Conservation (phyloP, 2,113 vertebrate genomes). For the Polypterus senegalus region DNA sequence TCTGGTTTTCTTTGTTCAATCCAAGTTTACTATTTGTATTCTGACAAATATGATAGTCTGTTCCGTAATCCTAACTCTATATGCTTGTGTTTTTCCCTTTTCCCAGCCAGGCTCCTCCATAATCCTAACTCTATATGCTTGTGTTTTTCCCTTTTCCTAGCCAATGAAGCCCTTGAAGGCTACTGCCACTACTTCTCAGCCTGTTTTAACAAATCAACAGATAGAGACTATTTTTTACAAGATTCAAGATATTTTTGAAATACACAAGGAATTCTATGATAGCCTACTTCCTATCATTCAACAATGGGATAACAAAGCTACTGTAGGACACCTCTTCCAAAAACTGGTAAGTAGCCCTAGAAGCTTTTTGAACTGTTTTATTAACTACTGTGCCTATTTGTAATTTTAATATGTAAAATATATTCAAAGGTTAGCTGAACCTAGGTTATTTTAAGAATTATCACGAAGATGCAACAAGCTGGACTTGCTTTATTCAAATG, state of each 20-base stretch:
- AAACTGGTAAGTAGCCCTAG: constrained; percentile 69
- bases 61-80: not conserved
- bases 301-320: constrained; percentile 87
- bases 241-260: constrained; percentile 90
- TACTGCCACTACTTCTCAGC: constrained; percentile 87
- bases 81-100: constrained; percentile 4
- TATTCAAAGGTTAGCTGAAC: too few species aligned
- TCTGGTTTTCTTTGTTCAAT: too few species aligned
- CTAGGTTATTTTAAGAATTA: too few species aligned
- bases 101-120: constrained; percentile 46
- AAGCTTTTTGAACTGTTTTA: too few species aligned
- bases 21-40: too few species aligned
- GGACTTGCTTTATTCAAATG: too few species aligned
- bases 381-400: too few species aligned
- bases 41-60: too few species aligned
- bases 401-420: too few species aligned
- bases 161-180: constrained; percentile 93
- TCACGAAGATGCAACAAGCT: too few species aligned
- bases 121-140: not conserved
- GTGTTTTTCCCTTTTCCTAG: constrained; percentile 35
- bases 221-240: constrained; percentile 96
- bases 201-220: constrained; percentile 86
- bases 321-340: constrained; percentile 92
- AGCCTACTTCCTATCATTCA: constrained; percentile 81
- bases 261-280: constrained; percentile 94